Evolutionary conservation across 2,888 invertebrate species (phyloP).

Genomic region (Drosophila atripex): DNA sequence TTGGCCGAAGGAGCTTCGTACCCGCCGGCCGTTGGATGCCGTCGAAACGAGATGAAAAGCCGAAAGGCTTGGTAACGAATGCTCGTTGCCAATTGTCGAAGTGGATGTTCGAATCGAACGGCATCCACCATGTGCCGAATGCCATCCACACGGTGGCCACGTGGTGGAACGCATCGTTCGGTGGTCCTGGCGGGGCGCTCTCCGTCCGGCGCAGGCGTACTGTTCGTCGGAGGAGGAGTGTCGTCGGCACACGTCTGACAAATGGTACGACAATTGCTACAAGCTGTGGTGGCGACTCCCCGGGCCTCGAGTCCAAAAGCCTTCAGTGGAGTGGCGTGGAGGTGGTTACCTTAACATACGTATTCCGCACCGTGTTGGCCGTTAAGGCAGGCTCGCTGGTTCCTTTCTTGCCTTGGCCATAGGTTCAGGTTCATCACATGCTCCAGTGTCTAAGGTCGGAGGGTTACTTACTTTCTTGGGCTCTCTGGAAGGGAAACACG

Average conservation of each 20-base stretch:
- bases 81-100: slow-evolving; percentile 80
- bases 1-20: slow-evolving; percentile 12
- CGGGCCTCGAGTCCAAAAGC: slow-evolving; percentile 11
- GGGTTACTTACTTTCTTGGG: background rate
- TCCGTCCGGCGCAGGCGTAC: slow-evolving; percentile 77
- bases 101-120: slow-evolving; percentile 74
- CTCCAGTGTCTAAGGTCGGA: slow-evolving; percentile 11
- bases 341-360: slow-evolving; percentile 6
- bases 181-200: slow-evolving; percentile 32
- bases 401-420: background rate
- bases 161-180: slow-evolving; percentile 71
- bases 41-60: slow-evolving; percentile 25
- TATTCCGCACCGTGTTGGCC: slow-evolving; percentile 4
- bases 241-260: slow-evolving; percentile 78
- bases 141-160: slow-evolving; percentile 61
- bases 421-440: slow-evolving; percentile 2
- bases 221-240: slow-evolving; percentile 79
- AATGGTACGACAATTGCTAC: slow-evolving; percentile 83
- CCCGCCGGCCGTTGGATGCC: slow-evolving; percentile 69
- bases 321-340: background rate
- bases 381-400: slow-evolving; percentile 6
- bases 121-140: slow-evolving; percentile 79
- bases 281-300: slow-evolving; percentile 79
- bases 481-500: background rate
- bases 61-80: slow-evolving; percentile 48